These are phyloP conservation scores for Schizothorax lantsangensis DNA, from an alignment of 2,797 vertebrate genomes.

Conservation along the genomic window DNA sequence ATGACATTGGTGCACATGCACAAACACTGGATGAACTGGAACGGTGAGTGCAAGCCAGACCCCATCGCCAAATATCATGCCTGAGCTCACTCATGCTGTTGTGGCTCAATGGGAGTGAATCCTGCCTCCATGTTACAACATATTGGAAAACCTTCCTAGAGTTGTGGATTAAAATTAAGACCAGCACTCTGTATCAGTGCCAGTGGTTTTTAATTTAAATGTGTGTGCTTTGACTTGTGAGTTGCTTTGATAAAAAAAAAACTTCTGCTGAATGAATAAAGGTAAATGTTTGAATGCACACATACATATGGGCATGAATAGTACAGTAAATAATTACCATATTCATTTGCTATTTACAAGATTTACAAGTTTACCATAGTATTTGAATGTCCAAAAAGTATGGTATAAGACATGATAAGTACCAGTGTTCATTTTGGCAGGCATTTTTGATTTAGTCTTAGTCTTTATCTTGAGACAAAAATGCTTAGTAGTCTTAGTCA, in stretches of 20 bases:
- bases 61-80: constrained; percentile 1
- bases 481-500: too few species aligned
- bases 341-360: neutral
- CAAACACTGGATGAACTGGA: constrained; percentile 16
- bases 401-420: neutral
- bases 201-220: neutral
- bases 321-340: neutral
- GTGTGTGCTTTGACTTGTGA: neutral
- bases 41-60: neutral
- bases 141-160: neutral
- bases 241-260: neutral
- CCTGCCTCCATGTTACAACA: neutral
- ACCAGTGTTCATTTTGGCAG: too few species aligned
- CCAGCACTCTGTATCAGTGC: neutral
- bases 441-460: too few species aligned
- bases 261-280: neutral
- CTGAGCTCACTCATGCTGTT: constrained; percentile 8
- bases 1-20: constrained; percentile 23
- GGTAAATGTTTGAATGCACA: neutral
- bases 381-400: neutral
- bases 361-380: neutral
- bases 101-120: neutral
- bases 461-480: too few species aligned
- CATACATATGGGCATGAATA: neutral
- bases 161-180: neutral